Evolutionary conservation across 2,888 invertebrate genomes (phyloP), one percentile per base, ranked within the genome.

Genomic region (Chalcis sispes): DNA sequence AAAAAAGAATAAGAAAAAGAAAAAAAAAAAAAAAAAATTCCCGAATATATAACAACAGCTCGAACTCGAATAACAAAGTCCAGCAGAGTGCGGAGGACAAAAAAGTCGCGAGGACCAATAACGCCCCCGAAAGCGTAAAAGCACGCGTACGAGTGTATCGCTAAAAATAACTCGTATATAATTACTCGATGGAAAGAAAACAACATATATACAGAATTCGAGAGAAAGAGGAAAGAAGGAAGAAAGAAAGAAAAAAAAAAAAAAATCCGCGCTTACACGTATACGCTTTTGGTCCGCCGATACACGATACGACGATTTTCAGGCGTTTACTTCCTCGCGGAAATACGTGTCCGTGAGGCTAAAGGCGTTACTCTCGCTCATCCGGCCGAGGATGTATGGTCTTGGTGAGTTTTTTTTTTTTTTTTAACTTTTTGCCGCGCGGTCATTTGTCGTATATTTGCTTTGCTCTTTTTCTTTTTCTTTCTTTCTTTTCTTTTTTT

Each of bases 91-190:
- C 46, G 8, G 4, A 20, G 10, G 5, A 36, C 10, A 7, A n/a
- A n/a, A n/a, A n/a, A n/a, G n/a, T n/a, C n/a, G n/a, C n/a, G n/a
- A n/a, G n/a, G n/a, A n/a, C n/a, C n/a, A n/a, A n/a, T n/a, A n/a
- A 36, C 4, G 36, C 36, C 36, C 36, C 10, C 10, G 36, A 40
- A 59, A 40, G 59, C n/a, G n/a, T 7, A 40, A 64, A 36, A 18
- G 65, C 65, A 52, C 52, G 52, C 52, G 36, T 2, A 36, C n/a
- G n/a, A n/a, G n/a, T n/a, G 3, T 18, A 65, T 65, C 65, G 65
- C 65, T 65, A 65, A 65, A 65, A 65, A 65, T 65, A 65, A 65
- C 36, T 52, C 7, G 15, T 32, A 36, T 29, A n/a, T n/a, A n/a
- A n/a, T n/a, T n/a, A n/a, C n/a, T n/a, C n/a, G n/a, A n/a, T n/a